These are phyloP conservation scores for Himalopsyche anomala DNA, from an alignment of 2,888 invertebrate genomes.

Conservation along the genomic window DNA sequence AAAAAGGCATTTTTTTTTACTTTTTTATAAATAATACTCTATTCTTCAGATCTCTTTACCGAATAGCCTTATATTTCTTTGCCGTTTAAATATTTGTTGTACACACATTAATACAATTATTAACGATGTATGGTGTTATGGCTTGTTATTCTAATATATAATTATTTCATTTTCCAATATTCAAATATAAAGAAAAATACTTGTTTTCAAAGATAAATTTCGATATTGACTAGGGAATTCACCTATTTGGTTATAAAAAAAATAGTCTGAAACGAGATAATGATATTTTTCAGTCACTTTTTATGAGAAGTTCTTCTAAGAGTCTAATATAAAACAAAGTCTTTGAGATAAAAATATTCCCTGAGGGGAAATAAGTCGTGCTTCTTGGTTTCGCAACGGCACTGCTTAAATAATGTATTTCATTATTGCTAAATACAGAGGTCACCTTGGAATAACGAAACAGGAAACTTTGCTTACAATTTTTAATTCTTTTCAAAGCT, in stretches of 20 bases:
- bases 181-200: no score
- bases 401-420: constrained; percentile 26
- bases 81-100: no score
- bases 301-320: constrained; percentile 8
- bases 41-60: no score
- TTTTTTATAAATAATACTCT: no score
- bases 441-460: constrained; percentile 35
- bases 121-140: no score
- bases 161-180: no score
- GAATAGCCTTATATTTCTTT: no score
- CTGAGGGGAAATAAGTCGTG: constrained; percentile 31
- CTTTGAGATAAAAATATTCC: constrained; percentile 43
- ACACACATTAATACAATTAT: no score
- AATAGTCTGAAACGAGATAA: constrained; percentile 5
- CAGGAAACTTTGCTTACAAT: neutral
- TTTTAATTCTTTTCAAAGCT: constrained; percentile 4
- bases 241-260: neutral
- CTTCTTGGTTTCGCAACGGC: constrained; percentile 3
- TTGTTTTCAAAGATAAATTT: no score
- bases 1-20: no score
- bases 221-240: neutral
- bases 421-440: constrained; percentile 35
- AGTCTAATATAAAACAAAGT: constrained; percentile 26
- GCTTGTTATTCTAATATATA: no score
- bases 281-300: constrained; percentile 30